A percentile compares a stretch with the other conserved stretches of the same genome.
Evolutionary conservation across 23 tunicate genomes (phyloP).

Genomic region (Aplidium turbinatum): DNA sequence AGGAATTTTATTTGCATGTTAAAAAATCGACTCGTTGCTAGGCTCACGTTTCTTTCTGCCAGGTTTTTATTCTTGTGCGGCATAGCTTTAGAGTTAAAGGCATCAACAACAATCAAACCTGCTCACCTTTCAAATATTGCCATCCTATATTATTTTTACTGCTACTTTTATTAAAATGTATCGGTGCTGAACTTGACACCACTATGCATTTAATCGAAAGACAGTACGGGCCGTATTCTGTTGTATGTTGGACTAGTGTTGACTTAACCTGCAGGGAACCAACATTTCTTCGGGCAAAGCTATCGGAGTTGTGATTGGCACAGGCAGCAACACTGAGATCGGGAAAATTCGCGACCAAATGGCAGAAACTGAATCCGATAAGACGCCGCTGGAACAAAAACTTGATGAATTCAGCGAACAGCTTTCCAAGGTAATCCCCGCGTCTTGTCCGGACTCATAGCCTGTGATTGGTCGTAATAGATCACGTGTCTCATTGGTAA

Average conservation of each 20-base stretch:
- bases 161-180: background rate
- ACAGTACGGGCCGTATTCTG: background rate
- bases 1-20: too few species aligned
- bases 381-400: constrained; percentile 95
- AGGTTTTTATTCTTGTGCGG: too few species aligned
- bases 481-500: too few species aligned
- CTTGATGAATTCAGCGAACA: constrained; percentile 98
- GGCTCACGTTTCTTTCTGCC: too few species aligned
- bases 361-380: constrained; percentile 98
- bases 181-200: background rate
- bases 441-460: too few species aligned
- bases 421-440: constrained; percentile 80
- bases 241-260: background rate
- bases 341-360: constrained; percentile 99
- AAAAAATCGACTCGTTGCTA: too few species aligned
- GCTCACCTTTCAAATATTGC: background rate
- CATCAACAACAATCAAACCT: too few species aligned
- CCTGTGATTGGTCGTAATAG: too few species aligned
- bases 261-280: constrained; percentile 48
- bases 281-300: constrained; percentile 99
- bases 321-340: constrained; percentile 95
- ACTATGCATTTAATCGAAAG: background rate
- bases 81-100: too few species aligned
- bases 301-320: constrained; percentile 85
- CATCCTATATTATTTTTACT: background rate